Base-by-base conservation (phyloP, 2,888 invertebrate genomes). In the Cheilosia pagana region DNA sequence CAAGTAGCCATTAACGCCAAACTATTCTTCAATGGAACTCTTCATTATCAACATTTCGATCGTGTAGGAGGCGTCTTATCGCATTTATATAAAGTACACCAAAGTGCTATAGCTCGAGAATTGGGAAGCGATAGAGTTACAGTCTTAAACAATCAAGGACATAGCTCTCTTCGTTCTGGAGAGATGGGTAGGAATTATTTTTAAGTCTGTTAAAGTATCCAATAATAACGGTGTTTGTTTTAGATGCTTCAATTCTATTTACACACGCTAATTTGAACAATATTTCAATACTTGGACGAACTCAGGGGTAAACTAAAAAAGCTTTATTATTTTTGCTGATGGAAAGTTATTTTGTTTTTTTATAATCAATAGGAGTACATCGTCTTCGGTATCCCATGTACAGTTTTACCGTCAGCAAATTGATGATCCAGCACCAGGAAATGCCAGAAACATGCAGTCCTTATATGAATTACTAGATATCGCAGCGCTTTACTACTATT, bases 21-120 rank as follows among this genome's bases (percentile, higher is more conserved):
- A 53, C 89, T 88, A 39, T 92, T 92, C 63, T 89, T 90, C 55
- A 91, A 92, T 87, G 91, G 91, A 10, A 88, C 90, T 7, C 89
- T 91, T 28, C 90, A 90, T 62, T 92, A 92, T 86, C 90, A 90
- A 83, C 90, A 91, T 74, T 90, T 91, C 68, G 92, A 92, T 88
- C 89, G 92, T n/a, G 88, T 92, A 6, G 92, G 92, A 41, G 92
- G 92, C 1, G 91, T 92, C 0, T 68, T 92, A 16, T 92, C 92
- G 1, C 92, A 92, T 88, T 87, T 92, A 41, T 88, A 90, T 1
- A 91, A 92, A 81, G 90, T 91, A 0, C 90, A 91, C 82, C 89
- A 90, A n/a, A 86, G 71, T 7, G 91, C 92, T 70, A 89, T 92
- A 25, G 88, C 88, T 21, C 78, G 88, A 1, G 88, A 89, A 25